Evolutionary conservation across 1,140 invertebrate genomes (phyloP).

Genomic region (Solenopsis fugax): DNA sequence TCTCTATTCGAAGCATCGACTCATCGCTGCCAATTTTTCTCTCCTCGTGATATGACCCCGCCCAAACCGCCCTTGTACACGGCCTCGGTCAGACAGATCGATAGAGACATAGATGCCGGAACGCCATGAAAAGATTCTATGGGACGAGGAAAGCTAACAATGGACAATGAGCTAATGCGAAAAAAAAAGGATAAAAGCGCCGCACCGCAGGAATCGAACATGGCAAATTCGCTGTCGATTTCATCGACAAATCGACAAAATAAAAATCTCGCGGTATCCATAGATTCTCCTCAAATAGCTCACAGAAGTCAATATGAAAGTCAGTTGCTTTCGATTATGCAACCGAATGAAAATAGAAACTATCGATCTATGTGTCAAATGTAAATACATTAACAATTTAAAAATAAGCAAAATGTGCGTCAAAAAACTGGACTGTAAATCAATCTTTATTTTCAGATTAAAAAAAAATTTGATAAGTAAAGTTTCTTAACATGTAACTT

Average conservation of each 20-base stretch:
- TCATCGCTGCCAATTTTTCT: constrained; percentile 68
- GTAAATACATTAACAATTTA: not conserved
- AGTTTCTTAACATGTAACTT: not conserved
- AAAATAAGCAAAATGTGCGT: constrained; percentile 5
- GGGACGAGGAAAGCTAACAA: constrained; percentile 52
- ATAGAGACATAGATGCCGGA: constrained; percentile 80
- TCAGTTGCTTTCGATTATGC: not conserved
- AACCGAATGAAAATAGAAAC: constrained; percentile 18
- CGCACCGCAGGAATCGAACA: constrained; percentile 28
- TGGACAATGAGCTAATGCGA: constrained; percentile 1
- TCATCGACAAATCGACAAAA: constrained; percentile 22
- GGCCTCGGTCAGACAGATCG: constrained; percentile 80
- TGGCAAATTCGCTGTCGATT: constrained; percentile 42
- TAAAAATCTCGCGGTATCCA: constrained; percentile 15
- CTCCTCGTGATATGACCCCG: constrained; percentile 75
- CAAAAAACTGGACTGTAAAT: not conserved
- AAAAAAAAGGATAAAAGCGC: constrained; percentile 17
- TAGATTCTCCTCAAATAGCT: not conserved
- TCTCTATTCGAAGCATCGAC: constrained; percentile 31
- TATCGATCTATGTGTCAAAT: not conserved
- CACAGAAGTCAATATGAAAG: constrained; percentile 26
- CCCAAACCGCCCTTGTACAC: constrained; percentile 80
- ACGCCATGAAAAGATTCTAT: constrained; percentile 69
- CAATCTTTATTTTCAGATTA: not conserved
- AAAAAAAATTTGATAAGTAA: constrained; percentile 6